Percentiles rank a stretch among this genome's conserved stretches.
These are phyloP conservation scores for Lepidurus arcticus DNA, from an alignment of 1,140 invertebrate genomes.

Conservation along the genomic window DNA sequence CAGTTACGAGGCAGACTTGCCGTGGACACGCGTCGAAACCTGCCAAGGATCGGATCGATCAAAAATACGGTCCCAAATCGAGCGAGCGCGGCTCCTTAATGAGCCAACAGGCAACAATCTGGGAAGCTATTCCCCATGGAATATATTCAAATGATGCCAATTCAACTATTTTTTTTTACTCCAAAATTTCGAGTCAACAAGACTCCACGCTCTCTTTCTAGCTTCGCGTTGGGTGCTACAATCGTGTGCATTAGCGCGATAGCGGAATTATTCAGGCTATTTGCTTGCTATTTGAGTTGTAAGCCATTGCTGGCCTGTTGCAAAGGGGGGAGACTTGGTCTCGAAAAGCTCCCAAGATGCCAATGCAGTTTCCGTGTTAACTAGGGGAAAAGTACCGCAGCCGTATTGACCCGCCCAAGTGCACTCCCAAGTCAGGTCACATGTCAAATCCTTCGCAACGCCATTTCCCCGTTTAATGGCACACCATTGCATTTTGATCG, in stretches of 20 bases:
- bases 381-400: background rate
- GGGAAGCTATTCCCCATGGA: too few species aligned
- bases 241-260: background rate
- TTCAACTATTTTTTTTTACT: too few species aligned
- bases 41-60: too few species aligned
- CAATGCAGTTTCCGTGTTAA: constrained; percentile 15
- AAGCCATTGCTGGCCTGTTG: background rate
- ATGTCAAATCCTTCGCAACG: background rate
- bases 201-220: background rate
- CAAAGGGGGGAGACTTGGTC: background rate
- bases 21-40: too few species aligned
- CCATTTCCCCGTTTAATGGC: constrained; percentile 3
- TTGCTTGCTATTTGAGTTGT: background rate
- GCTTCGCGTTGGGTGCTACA: background rate
- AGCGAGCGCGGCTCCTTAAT: too few species aligned
- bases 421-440: constrained; percentile 12
- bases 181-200: too few species aligned
- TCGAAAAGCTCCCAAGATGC: background rate
- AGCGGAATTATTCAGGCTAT: background rate
- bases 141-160: too few species aligned
- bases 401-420: constrained; percentile 16
- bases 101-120: too few species aligned
- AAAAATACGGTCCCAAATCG: too few species aligned
- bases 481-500: background rate
- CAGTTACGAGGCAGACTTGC: too few species aligned